Evolutionary conservation across 2,113 vertebrate genomes (phyloP).

Genomic region (Addax nasomaculatus): DNA sequence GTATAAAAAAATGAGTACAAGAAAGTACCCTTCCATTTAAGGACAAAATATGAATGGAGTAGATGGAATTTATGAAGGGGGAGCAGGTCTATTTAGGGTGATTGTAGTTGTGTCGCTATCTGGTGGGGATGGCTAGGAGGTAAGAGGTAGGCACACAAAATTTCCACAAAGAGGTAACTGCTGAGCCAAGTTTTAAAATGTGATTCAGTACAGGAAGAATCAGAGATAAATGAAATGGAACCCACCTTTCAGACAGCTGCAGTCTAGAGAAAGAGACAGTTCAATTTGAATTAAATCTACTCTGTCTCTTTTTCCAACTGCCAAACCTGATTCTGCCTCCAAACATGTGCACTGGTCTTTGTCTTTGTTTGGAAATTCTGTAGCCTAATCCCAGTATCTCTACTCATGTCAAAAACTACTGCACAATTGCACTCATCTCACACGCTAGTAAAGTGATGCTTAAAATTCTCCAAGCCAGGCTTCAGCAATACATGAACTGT

Average conservation of each 20-base stretch:
- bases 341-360: background rate
- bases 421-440: background rate
- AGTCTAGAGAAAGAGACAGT: background rate
- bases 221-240: background rate
- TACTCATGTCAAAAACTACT: background rate
- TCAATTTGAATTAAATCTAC: background rate
- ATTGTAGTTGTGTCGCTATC: background rate
- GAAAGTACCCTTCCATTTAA: background rate
- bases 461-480: background rate
- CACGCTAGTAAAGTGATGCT: accelerated
- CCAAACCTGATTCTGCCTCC: background rate
- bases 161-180: background rate
- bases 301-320: background rate
- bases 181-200: background rate
- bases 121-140: background rate
- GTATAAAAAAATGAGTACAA: background rate
- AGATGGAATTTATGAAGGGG: background rate
- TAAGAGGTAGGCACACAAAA: background rate
- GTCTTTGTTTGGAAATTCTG: background rate
- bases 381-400: background rate
- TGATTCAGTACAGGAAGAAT: background rate
- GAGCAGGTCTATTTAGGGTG: background rate
- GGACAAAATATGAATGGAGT: background rate
- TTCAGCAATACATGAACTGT: background rate
- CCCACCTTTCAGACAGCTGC: background rate